Evolutionary conservation across 2,113 vertebrate species (phyloP).

Genomic region (Triplophysa dalaica): DNA sequence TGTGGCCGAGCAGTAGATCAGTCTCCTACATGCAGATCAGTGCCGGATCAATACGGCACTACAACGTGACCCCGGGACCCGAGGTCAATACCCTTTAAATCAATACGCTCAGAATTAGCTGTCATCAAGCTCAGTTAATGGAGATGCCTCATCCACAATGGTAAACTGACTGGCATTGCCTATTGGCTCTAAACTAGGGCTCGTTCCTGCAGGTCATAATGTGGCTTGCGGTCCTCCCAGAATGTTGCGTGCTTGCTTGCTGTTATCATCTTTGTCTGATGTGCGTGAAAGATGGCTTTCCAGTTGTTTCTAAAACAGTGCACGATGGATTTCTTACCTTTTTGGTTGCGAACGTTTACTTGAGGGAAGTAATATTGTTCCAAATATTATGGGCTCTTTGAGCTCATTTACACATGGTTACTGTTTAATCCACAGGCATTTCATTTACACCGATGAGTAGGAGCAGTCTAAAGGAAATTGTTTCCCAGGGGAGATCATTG

Average conservation of each 20-base stretch:
- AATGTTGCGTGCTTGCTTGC: neutral
- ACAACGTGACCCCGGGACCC: conserved; percentile 62
- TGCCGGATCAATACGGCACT: conserved; percentile 54
- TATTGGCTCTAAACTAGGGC: neutral
- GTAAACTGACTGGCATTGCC: conserved; percentile 41
- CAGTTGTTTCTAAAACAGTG: neutral
- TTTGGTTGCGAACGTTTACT: conserved; percentile 27
- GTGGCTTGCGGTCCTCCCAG: neutral
- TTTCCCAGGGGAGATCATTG: conserved; percentile 61
- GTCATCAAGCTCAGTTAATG: conserved; percentile 60
- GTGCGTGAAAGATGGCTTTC: neutral
- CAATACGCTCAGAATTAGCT: conserved; percentile 57
- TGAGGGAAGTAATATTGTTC: conserved; percentile 34
- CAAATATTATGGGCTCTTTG: conserved; percentile 43
- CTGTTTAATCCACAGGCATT: conserved; percentile 68
- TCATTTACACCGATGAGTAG: conserved; percentile 57
- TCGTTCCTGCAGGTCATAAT: conserved; percentile 26
- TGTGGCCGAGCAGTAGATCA: conserved; percentile 47
- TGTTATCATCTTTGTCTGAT: neutral
- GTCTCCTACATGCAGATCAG: conserved; percentile 53
- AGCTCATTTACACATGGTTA: conserved; percentile 65
- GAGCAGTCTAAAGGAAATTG: conserved; percentile 60
- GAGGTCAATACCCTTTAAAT: conserved; percentile 53
- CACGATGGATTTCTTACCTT: conserved; percentile 15
- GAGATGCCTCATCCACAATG: conserved; percentile 52